Evolutionary conservation across 2,113 vertebrate genomes (phyloP), one percentile per base, ranked within the genome.

Genomic region (Neolamprologus brichardi): DNA sequence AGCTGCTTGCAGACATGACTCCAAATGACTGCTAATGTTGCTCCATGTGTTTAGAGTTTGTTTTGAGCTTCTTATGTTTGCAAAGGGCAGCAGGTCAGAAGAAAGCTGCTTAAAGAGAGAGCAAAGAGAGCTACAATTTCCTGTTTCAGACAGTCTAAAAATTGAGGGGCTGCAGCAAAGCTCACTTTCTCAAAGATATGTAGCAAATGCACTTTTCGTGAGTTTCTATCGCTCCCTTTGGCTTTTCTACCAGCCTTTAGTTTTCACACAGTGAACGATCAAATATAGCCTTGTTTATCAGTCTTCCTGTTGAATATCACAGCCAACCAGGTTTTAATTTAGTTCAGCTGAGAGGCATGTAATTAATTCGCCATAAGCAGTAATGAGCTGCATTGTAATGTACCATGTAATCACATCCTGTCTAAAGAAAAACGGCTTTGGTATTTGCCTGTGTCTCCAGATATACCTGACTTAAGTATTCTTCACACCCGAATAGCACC

Each of bases 311-410:
- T 86, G 70, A 90, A 86, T 90, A 92, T 93, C 91, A 86, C 85
- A 67, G 60, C 32, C 84, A 93, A 83, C 79, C 92, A 93, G 87
- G 89, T 91, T 93, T 92, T 92, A 87, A 94, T 94, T 92, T 91
- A 89, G 84, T 82, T 92, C 81, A 52, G 90, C 92, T 90, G 86
- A 94, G 86, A 94, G 90, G 90, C 90, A 85, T 92, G 91, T 91
- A 91, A 95, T 93, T 94, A 94, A 93, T 93, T 94, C 8, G 41
- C 89, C 92, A 91, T 92, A 87, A 90, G 92, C 92, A 28, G 88
- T 94, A 88, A 94, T 94, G 88, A 93, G 80, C 84, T 89, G 82
- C 89, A 93, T 91, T 92, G 91, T 92, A 93, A 93, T 92, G 91
- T 85, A 84, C 84, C 90, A 89, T 89, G 89, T 92, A 92, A 95